Conservation (phyloP, 2,797 vertebrate species). For the Mycteria americana region DNA sequence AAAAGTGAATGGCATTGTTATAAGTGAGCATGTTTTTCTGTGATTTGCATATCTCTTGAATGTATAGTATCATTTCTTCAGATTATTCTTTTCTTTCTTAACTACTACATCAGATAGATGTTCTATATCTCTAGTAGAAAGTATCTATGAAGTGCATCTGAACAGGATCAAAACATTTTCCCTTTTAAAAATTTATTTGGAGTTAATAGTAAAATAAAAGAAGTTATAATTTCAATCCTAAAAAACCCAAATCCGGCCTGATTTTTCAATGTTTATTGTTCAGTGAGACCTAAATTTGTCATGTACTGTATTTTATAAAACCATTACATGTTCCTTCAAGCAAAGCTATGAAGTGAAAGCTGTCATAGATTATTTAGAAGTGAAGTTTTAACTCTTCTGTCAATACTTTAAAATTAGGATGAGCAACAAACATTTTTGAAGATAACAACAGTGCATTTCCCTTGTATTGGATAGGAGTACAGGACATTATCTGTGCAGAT, state of each 20-base stretch:
- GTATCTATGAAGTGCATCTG: constrained; percentile 62
- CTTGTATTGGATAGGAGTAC: constrained; percentile 67
- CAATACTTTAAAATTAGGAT: background rate
- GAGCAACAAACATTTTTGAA: background rate
- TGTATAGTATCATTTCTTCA: constrained; percentile 36
- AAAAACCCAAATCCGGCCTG: background rate
- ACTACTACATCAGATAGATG: constrained; percentile 23
- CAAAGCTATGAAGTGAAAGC: constrained; percentile 11
- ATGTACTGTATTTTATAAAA: background rate
- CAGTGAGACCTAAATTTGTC: background rate
- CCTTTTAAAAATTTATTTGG: background rate
- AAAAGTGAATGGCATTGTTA: constrained; percentile 33
- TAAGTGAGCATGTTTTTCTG: constrained; percentile 65
- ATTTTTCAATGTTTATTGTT: background rate
- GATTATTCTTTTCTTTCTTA: constrained; percentile 15
- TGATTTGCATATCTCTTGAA: constrained; percentile 13
- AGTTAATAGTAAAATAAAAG: constrained; percentile 16
- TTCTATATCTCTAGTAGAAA: constrained; percentile 38
- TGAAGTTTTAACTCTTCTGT: background rate
- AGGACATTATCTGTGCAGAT: constrained; percentile 67
- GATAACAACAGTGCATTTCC: constrained; percentile 44
- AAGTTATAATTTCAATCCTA: background rate
- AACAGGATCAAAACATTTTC: constrained; percentile 44
- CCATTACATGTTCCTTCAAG: background rate
- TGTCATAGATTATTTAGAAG: background rate